phyloP scores from a whole-genome alignment of 2,888 invertebrate genomes.

The Morpho deidamia region DNA sequence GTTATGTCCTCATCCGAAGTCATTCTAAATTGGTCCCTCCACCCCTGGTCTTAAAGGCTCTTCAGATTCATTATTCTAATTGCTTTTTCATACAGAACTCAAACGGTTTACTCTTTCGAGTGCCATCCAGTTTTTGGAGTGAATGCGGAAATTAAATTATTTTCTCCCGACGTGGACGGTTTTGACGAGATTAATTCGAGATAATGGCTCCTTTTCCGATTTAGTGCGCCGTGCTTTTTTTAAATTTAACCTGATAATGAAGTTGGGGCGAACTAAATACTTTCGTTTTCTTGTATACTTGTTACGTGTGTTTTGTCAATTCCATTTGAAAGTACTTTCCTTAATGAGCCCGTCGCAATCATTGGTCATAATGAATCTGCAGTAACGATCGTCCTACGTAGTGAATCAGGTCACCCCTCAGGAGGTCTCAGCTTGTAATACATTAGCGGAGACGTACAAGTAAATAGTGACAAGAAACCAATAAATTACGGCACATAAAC shows the following conservation, averaged over 20 bases:
- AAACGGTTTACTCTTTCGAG: conserved; percentile 61
- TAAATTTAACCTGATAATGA: background rate
- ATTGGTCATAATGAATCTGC: too few species aligned
- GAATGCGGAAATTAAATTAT: conserved; percentile 70
- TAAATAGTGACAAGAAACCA: conserved; percentile 15
- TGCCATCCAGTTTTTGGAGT: conserved; percentile 51
- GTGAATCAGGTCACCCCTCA: conserved; percentile 4
- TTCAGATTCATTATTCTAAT: conserved; percentile 70
- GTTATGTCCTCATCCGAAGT: background rate
- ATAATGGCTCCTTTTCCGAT: conserved; percentile 40
- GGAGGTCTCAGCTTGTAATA: conserved; percentile 9
- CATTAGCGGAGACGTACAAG: conserved; percentile 13
- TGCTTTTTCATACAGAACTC: conserved; percentile 60
- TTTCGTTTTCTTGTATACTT: too few species aligned
- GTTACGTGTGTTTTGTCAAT: too few species aligned
- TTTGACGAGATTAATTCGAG: conserved; percentile 53
- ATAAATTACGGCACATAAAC: conserved; percentile 21
- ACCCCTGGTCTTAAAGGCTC: conserved; percentile 32
- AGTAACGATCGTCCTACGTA: background rate
- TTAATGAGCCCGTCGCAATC: too few species aligned
- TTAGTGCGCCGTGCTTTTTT: conserved; percentile 4
- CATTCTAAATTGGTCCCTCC: conserved; percentile 19
- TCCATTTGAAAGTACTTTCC: too few species aligned
- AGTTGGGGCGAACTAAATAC: background rate
- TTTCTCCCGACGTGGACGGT: conserved; percentile 45